Evolutionary conservation across 1,140 invertebrate species (phyloP).

Genomic region (Lamellibrachia luymesi): DNA sequence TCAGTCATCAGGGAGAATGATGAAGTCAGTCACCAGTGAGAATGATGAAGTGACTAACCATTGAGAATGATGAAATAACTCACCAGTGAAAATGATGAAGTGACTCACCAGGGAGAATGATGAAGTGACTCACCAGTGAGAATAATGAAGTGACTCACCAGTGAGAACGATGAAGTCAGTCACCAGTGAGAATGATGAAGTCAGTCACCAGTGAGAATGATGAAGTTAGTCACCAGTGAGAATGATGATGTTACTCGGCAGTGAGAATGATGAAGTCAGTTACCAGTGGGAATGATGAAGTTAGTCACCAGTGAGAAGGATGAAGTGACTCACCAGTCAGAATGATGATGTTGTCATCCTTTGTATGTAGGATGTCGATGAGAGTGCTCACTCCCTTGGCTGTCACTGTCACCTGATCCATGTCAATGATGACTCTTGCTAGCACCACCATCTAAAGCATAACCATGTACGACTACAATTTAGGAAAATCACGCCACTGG

Average conservation of each 20-base stretch:
- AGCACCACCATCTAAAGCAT: constrained; percentile 52
- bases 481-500: no score
- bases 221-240: not conserved
- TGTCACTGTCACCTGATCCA: constrained; percentile 52
- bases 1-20: no score
- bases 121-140: no score
- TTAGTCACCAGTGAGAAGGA: not conserved
- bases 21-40: no score
- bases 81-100: no score
- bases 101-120: no score
- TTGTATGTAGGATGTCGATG: constrained; percentile 42
- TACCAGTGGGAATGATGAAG: no score
- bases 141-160: no score
- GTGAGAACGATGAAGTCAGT: no score
- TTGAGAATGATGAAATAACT: no score
- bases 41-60: no score
- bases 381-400: constrained; percentile 49
- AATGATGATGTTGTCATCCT: constrained; percentile 49
- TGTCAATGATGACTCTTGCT: constrained; percentile 52
- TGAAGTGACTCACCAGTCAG: constrained; percentile 33
- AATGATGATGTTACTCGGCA: constrained; percentile 17
- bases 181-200: no score
- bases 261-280: constrained; percentile 45
- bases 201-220: not conserved
- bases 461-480: not conserved